Percentiles rank a stretch among this genome's conserved stretches.
These are phyloP conservation scores for Chloroceryle inda DNA, from an alignment of 2,797 vertebrate genomes.

Conservation along the genomic window DNA sequence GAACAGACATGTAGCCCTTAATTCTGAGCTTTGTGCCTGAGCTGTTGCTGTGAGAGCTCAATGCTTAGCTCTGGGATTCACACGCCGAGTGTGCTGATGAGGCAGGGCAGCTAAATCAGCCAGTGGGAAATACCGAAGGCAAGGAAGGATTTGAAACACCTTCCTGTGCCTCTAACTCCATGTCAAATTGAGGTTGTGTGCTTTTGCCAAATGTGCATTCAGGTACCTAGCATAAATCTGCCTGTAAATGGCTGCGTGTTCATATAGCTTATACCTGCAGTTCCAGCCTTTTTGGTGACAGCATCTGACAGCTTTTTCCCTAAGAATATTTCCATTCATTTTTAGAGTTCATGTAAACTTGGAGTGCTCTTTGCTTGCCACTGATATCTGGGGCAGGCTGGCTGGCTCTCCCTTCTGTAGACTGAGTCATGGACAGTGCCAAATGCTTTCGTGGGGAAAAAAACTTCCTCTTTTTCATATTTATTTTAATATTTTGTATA, in stretches of 20 bases:
- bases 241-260: neutral
- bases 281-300: neutral
- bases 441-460: neutral
- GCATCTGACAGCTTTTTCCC: neutral
- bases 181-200: neutral
- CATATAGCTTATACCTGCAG: neutral
- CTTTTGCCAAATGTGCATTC: neutral
- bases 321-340: neutral
- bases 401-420: neutral
- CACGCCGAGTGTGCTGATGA: neutral
- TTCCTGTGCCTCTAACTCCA: neutral
- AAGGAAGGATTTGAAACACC: neutral
- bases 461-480: neutral
- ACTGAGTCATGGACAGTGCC: neutral
- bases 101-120: neutral
- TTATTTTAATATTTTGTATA: neutral
- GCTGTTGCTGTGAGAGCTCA: neutral
- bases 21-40: neutral
- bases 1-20: neutral
- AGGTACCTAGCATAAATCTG: neutral
- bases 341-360: neutral
- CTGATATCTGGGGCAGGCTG: fast-evolving
- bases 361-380: neutral
- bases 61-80: neutral
- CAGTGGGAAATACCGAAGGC: neutral